phyloP scores from a whole-genome alignment of 2,888 invertebrate genomes.

The Trissolcus brochymenae region DNA sequence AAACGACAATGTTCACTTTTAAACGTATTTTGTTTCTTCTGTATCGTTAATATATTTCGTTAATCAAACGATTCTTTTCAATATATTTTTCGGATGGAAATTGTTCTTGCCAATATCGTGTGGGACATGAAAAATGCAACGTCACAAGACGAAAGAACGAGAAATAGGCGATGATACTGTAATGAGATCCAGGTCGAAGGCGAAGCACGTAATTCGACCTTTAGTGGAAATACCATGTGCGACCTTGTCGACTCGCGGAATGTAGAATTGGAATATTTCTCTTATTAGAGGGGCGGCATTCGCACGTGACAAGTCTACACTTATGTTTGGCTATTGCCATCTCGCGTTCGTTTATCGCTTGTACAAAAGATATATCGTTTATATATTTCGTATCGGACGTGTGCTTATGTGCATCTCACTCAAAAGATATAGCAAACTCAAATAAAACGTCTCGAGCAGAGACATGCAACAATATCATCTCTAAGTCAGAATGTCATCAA shows the following conservation, averaged over 20 bases:
- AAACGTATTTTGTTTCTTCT: no score
- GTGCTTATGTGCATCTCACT: constrained; percentile 37
- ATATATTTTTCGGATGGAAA: no score
- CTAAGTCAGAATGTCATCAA: constrained; percentile 28
- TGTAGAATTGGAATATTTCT: constrained; percentile 67
- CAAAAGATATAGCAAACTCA: constrained; percentile 34
- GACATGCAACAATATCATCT: constrained; percentile 40
- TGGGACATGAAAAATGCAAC: constrained; percentile 44
- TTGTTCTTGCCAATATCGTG: constrained; percentile 7
- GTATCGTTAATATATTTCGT: no score
- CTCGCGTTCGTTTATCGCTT: constrained; percentile 26
- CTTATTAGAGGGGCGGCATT: constrained; percentile 63
- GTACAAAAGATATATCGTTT: constrained; percentile 49
- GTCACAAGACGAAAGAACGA: constrained; percentile 20
- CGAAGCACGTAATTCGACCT: constrained; percentile 59
- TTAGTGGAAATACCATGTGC: constrained; percentile 54
- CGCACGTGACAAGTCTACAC: constrained; percentile 49
- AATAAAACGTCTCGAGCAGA: constrained; percentile 36
- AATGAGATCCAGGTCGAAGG: constrained; percentile 56
- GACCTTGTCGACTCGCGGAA: constrained; percentile 58
- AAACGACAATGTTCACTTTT: no score
- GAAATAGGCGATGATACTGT: constrained; percentile 46
- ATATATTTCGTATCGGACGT: constrained; percentile 46
- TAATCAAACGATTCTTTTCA: background rate
- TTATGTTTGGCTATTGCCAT: constrained; percentile 54